phyloP scores from a whole-genome alignment of 2,797 vertebrate genomes.

The Luscinia megarhynchos region DNA sequence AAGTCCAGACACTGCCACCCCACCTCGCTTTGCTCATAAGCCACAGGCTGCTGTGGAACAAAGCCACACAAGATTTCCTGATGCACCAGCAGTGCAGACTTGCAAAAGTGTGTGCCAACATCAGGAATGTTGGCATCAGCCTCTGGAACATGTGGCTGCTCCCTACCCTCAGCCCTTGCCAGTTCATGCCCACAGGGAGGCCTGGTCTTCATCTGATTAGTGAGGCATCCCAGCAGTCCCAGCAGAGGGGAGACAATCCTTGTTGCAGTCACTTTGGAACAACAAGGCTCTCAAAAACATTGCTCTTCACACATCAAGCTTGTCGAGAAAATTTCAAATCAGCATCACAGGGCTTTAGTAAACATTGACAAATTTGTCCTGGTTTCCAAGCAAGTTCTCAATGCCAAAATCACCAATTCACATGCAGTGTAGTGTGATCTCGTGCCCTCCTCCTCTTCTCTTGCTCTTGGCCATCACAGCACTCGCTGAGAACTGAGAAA shows the following conservation, averaged over 20 bases:
- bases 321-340: background rate
- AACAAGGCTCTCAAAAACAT: background rate
- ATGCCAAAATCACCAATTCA: background rate
- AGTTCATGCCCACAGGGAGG: background rate
- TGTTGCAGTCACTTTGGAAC: background rate
- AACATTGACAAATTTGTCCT: background rate
- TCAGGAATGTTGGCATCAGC: background rate
- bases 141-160: fast-evolving
- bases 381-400: background rate
- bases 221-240: background rate
- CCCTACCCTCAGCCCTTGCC: fast-evolving
- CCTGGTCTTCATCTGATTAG: background rate
- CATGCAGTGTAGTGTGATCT: fast-evolving
- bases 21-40: background rate
- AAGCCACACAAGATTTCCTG: background rate
- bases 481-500: background rate
- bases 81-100: too few relatives aligned
- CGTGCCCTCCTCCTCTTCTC: background rate
- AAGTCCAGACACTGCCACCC: background rate
- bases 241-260: background rate
- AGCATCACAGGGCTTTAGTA: background rate
- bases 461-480: background rate
- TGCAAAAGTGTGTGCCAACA: fast-evolving
- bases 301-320: background rate
- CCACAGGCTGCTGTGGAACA: background rate